Percentiles rank a stretch among this genome's conserved stretches.
Evolutionary conservation across 2,888 invertebrate genomes (phyloP).

Genomic region (Parasteatoda lunata): DNA sequence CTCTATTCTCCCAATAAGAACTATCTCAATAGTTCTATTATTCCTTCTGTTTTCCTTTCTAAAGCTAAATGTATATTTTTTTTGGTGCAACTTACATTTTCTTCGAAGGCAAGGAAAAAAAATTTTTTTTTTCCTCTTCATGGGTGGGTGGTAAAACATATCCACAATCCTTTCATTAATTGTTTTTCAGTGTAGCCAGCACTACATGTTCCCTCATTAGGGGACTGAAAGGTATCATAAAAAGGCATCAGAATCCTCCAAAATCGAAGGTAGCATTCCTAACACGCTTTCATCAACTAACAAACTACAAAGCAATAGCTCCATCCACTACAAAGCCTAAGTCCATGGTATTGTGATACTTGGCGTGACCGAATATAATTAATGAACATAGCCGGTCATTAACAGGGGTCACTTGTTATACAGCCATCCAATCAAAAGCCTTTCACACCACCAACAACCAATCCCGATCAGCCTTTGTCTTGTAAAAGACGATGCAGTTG

Average conservation of each 20-base stretch:
- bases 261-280: slow-evolving; percentile 39
- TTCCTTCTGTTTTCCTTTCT: too few relatives aligned
- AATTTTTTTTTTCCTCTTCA: too few relatives aligned
- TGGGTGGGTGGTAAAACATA: too few relatives aligned
- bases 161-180: too few relatives aligned
- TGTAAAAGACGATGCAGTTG: slow-evolving; percentile 53
- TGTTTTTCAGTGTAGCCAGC: slow-evolving; percentile 16
- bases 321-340: slow-evolving; percentile 24
- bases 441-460: slow-evolving; percentile 42
- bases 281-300: slow-evolving; percentile 30
- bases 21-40: too few relatives aligned
- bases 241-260: slow-evolving; percentile 35
- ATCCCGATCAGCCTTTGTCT: slow-evolving; percentile 51
- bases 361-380: slow-evolving; percentile 66
- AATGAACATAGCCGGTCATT: slow-evolving; percentile 65
- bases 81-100: too few relatives aligned
- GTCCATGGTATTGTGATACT: slow-evolving; percentile 45
- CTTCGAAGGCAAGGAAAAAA: too few relatives aligned
- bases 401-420: slow-evolving; percentile 62
- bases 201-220: slow-evolving; percentile 63
- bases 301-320: slow-evolving; percentile 35
- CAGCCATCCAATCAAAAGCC: slow-evolving; percentile 53
- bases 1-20: too few relatives aligned
- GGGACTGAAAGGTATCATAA: slow-evolving; percentile 21
- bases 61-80: too few relatives aligned